Evolutionary conservation across 2,113 vertebrate genomes (phyloP).

Genomic region (Catharus minimus): DNA sequence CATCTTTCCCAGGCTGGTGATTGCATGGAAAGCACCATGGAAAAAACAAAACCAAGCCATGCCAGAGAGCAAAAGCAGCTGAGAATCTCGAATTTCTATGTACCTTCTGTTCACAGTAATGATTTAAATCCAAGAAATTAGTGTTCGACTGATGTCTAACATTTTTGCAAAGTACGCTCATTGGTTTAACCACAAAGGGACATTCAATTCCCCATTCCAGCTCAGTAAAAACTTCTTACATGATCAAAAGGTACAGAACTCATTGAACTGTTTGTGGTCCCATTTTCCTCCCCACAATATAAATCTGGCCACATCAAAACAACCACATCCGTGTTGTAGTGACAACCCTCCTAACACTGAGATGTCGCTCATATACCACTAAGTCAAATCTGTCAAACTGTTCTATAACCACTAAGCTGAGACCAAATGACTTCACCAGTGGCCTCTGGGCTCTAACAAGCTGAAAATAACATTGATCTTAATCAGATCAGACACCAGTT

Average conservation of each 20-base stretch:
- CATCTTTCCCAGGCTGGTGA: fast-evolving
- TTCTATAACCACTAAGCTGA: background rate
- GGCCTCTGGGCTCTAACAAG: background rate
- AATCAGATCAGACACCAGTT: slow-evolving; percentile 54
- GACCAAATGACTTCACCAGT: background rate
- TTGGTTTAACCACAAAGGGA: background rate
- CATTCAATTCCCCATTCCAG: background rate
- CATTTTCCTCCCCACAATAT: background rate
- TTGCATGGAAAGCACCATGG: background rate
- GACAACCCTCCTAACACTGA: background rate
- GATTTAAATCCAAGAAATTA: background rate
- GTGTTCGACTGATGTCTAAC: fast-evolving
- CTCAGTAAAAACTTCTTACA: background rate
- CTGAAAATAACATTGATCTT: slow-evolving; percentile 32
- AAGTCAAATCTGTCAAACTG: background rate
- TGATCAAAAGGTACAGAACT: background rate
- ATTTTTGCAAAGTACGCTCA: background rate
- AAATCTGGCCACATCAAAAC: background rate
- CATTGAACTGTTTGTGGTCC: background rate
- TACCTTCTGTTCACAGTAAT: background rate
- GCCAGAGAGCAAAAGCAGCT: background rate
- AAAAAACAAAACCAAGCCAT: background rate
- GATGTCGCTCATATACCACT: fast-evolving
- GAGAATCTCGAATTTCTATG: background rate
- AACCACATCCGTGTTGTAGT: background rate